Percentiles rank a stretch among this genome's conserved stretches.
phyloP scores from a whole-genome alignment of 2,888 invertebrate species.

The Erynnis tages region DNA sequence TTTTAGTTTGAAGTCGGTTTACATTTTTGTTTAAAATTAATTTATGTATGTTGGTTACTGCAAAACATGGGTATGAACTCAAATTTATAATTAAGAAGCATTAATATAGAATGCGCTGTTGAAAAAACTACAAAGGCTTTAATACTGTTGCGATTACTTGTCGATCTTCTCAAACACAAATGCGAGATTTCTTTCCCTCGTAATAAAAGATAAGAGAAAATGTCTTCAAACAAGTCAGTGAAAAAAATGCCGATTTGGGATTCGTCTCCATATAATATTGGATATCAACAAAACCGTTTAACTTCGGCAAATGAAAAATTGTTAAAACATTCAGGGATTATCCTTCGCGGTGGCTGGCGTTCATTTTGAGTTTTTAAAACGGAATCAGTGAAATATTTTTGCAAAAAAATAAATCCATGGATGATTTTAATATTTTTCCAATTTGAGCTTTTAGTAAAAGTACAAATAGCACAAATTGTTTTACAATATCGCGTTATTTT shows the following conservation, averaged over 20 bases:
- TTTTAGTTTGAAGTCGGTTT: too few species aligned
- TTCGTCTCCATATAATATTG: constrained; percentile 37
- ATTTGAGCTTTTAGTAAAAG: too few species aligned
- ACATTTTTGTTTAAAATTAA: too few species aligned
- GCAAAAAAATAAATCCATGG: constrained; percentile 3
- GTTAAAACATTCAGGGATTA: constrained; percentile 53
- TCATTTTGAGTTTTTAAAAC: constrained; percentile 55
- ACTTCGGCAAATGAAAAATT: constrained; percentile 54
- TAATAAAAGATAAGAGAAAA: constrained; percentile 41
- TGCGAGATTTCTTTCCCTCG: constrained; percentile 28
- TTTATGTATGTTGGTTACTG: not conserved
- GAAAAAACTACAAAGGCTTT: not conserved
- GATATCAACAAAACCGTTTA: constrained; percentile 51
- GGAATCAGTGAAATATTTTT: constrained; percentile 29
- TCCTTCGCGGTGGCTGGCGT: constrained; percentile 49
- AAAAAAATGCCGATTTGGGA: constrained; percentile 37
- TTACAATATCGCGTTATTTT: too few species aligned
- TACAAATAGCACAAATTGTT: too few species aligned
- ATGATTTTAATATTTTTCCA: too few species aligned
- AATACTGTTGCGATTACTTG: constrained; percentile 12
- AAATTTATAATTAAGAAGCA: too few species aligned
- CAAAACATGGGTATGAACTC: too few species aligned
- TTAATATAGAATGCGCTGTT: not conserved
- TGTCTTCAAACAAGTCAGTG: constrained; percentile 37
- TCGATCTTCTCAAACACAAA: constrained; percentile 16